Evolutionary conservation across 2,888 invertebrate species (phyloP), one percentile per base, ranked within the genome.

Genomic region (Nomada fucata): DNA sequence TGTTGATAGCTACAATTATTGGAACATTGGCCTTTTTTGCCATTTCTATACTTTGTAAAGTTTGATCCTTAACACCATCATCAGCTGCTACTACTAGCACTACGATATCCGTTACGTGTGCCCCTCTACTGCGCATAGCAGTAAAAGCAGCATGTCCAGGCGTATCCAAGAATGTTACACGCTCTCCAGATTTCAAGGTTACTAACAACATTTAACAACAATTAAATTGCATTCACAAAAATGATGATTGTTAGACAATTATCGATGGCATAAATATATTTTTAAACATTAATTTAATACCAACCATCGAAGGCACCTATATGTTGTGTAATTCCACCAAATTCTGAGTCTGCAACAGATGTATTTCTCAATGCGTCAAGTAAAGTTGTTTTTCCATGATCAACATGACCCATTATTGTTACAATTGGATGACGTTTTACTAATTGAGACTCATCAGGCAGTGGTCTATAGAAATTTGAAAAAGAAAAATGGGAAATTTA

Each of bases 351-450:
- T 0, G 98, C 99, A 3, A 99, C 96, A 55, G 96, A 95, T 0
- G 98, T 97, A 86, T 98, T 96, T 69, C 99, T 94, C 47, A 99
- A 94, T 0, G 97, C 95, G 94, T 99, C 99, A 7, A 99, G 94
- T 5, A 99, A 95, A 0, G 99, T 99, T 2, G 99, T 99, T 95
- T 99, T 99, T 4, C 99, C 99, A 94, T 99, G 99, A 95, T 99
- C 99, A 2, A 99, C 99, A 94, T 99, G 99, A 0, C 99, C 99
- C 99, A 99, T 99, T 65, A 99, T 98, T 7, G 99, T 98, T 0
- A 99, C 98, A 0, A 99, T 97, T 0, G 99, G 98, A 18, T 98
- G 97, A 1, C 99, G 95, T 3, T 95, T 95, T 57, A 96, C 95
- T 18, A 98, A 94, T 20, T 95, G 95, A 64, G 95, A 95, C 5